Evolutionary conservation across 2,888 invertebrate genomes (phyloP).

Genomic region (Trachelus troglodyta): DNA sequence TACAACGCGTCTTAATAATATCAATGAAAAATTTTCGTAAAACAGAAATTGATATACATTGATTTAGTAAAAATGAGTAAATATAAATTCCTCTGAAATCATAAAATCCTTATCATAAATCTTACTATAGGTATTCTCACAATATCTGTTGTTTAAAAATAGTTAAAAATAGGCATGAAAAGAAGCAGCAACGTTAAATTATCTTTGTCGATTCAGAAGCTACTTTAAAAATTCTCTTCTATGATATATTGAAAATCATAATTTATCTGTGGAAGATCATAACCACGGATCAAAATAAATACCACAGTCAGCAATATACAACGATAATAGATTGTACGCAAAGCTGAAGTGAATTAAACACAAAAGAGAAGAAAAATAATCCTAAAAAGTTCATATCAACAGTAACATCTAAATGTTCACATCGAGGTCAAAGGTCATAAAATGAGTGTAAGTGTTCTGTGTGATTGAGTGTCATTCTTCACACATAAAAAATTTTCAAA

Average conservation of each 20-base stretch:
- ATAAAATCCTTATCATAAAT: neutral
- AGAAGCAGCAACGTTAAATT: neutral
- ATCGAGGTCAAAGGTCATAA: neutral
- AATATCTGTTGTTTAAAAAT: neutral
- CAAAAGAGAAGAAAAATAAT: slow-evolving; percentile 7
- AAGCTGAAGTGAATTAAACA: neutral
- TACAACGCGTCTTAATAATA: neutral
- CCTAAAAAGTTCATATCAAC: neutral
- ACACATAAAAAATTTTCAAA: slow-evolving; percentile 1
- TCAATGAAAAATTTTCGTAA: too few relatives aligned
- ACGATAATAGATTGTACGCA: slow-evolving; percentile 1
- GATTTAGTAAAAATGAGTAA: neutral
- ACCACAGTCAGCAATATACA: slow-evolving; percentile 2
- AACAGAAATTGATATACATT: neutral
- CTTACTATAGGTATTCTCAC: too few relatives aligned
- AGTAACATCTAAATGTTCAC: neutral
- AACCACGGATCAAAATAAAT: neutral
- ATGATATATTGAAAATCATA: neutral
- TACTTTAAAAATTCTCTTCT: neutral
- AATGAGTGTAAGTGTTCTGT: neutral
- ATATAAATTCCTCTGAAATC: neutral
- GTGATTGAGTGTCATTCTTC: neutral
- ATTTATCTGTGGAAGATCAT: neutral
- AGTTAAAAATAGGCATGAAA: neutral
- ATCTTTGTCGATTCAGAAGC: neutral